Evolutionary conservation across 2,888 invertebrate genomes (phyloP), one percentile per base, ranked within the genome.

Genomic region (Ephialtes manifestator): DNA sequence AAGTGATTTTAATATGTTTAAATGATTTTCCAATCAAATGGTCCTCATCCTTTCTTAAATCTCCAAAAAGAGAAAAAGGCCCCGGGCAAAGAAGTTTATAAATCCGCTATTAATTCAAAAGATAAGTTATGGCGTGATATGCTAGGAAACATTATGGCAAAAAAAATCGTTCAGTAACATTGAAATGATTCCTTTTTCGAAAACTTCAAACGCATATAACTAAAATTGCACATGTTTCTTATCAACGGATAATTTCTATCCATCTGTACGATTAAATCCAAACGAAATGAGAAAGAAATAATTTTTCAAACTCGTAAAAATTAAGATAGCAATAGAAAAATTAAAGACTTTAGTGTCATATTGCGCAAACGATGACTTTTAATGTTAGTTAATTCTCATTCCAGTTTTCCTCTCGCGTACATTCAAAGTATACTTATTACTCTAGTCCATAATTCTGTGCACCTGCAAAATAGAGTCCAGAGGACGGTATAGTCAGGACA

Each of bases 401-500:
- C 31, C 24, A 48, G 48, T 51, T 78, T 78, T 60, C 4, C 70
- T 20, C 60, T 46, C 46, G 18, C 39, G 68, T 78, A 24, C 13
- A 60, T 28, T 13, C 8, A 15, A 39, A 39, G n/a, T 11, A 28
- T 31, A 28, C 43, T 46, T 13, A 46, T 71, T 70, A 24, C 18
- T n/a, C 55, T 35, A 39, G 39, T 8, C 13, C 58, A 15, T 39
- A 20, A 31, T 46, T n/a, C 39, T 60, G 71, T 53, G 43, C 84
- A 84, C 58, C 71, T 76, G 76, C 58, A 71, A 65, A 76, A 31
- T 43, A 43, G 46, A 8, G 65, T 24, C 35, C 35, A 13, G 35
- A 51, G 31, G 76, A 76, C 65, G 70, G 79, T 67, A 71, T 81
- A 51, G n/a, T 71, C 39, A 77, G 70, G 71, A 67, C 72, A 67